Evolutionary conservation across 2,888 invertebrate genomes (phyloP), one percentile per base, ranked within the genome.

Genomic region (Odontomyia ornata): DNA sequence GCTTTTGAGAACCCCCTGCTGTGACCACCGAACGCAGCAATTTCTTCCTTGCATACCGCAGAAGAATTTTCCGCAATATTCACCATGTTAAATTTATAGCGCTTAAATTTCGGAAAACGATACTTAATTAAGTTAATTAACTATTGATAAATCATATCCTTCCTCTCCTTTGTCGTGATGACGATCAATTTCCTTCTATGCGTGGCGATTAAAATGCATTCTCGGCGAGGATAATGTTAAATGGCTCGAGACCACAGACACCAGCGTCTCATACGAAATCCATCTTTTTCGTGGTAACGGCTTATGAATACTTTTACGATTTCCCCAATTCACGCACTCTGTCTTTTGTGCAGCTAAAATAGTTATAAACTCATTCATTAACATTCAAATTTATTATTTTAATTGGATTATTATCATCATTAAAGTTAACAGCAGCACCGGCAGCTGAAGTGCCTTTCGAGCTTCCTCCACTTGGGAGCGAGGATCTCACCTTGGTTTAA

Each of bases 341-440:
- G n/a, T 18, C 15, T 60, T 60, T 9, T 23, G 36, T 73, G 11
- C 43, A 57, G 52, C 21, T 57, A 30, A 73, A 36, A 60, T 73
- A 73, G 57, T 23, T 73, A 57, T 73, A 60, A 73, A 73, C 13
- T 60, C 73, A 23, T 13, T 60, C 60, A 60, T 57, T 73, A 36
- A 43, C 30, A 57, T 36, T 73, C 52, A 23, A 73, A 73, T 60
- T 73, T 73, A 73, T 57, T 57, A 73, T 73, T 60, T 73, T 60
- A 73, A 60, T 73, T 73, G 73, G 60, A 60, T 73, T 60, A 73
- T 73, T 73, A 73, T 73, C 73, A 73, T 60, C 43, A 73, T 46
- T 46, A 69, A 69, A 69, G n/a, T 46, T 15, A 46, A 64, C 52
- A 52, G 52, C 52, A 52, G 52, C 52, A 52, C 3, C 4, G 18